phyloP scores from a whole-genome alignment of 2,888 invertebrate species.

The Halictus ligatus region DNA sequence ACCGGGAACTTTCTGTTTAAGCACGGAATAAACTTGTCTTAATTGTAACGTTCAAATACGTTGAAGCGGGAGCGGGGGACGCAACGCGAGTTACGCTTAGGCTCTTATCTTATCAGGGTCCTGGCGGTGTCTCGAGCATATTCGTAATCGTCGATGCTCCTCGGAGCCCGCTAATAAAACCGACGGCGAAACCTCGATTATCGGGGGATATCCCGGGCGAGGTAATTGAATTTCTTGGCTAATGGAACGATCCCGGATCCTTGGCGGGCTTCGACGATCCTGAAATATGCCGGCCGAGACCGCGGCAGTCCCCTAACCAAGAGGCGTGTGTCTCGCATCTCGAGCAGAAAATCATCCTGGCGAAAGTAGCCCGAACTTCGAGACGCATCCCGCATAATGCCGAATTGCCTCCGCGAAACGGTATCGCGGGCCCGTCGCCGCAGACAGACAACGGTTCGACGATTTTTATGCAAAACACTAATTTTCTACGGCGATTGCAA shows the following conservation, averaged over 20 bases:
- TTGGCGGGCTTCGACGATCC: conserved; percentile 22
- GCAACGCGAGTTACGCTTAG: not conserved
- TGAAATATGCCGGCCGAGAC: conserved; percentile 32
- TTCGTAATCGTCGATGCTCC: conserved; percentile 3
- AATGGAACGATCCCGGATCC: conserved; percentile 31
- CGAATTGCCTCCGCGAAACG: not conserved
- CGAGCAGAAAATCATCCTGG: not conserved
- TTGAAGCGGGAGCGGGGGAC: not conserved
- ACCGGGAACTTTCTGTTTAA: conserved; percentile 43
- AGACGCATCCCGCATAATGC: not conserved
- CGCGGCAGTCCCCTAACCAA: not conserved
- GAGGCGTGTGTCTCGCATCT: not conserved
- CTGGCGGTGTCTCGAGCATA: not conserved
- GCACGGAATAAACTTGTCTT: conserved; percentile 42
- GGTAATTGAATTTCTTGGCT: conserved; percentile 52
- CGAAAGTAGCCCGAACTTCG: not conserved
- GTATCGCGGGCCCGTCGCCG: not conserved
- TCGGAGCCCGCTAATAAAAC: conserved; percentile 32
- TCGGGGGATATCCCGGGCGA: conserved; percentile 35
- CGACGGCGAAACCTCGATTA: conserved; percentile 45
- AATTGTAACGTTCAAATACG: conserved; percentile 43
- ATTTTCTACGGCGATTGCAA: no score
- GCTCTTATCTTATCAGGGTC: conserved; percentile 29
- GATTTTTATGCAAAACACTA: no score
- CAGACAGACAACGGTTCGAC: not conserved